Evolutionary conservation across 2,888 invertebrate genomes (phyloP), one percentile per base, ranked within the genome.

Genomic region (Meiosimyza platycephala): DNA sequence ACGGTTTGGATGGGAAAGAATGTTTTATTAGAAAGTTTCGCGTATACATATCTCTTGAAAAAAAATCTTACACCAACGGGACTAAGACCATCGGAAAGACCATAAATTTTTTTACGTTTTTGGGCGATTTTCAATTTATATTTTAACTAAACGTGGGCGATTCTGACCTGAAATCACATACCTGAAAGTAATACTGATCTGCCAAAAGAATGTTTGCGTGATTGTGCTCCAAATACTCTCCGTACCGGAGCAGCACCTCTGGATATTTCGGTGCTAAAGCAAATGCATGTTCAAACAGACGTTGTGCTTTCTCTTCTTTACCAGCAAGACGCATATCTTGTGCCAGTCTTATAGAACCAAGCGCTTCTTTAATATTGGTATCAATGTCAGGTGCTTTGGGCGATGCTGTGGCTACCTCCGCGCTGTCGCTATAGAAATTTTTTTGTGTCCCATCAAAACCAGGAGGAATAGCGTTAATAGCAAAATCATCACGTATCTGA

Each of bases 211-310:
- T 89, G 86, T 98, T 95, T 50, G 94, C 91, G 77, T 94, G 91
- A 18, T 93, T 93, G 77, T 94, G 91, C 87, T 98, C 98, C 72
- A 98, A 86, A 85, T 96, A 97, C 86, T 97, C 96, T 13, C 98
- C 98, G 84, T 95, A 98, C 81, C 94, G 93, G 77, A 95, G 94
- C 11, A 99, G 89, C 64, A 98, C 93, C 82, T 98, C 97, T 0
- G 97, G 95, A 88, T 98, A 95, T 80, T 93, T 92, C 0, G 98
- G 98, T 15, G 96, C 95, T 55, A 99, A 88, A 0, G 95, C 95
- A 72, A 95, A 91, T 0, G 98, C 98, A 88, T 98, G 98, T 87
- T 96, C 93, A 83, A 95, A 94, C 48, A 96, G 86, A 84, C 94
- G 94, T 52, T 93, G 88, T 0, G 97, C 97, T 87, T 96, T 97